These are phyloP conservation scores for Pseudonaja textilis DNA, from an alignment of 2,113 vertebrate genomes.

Conservation along the genomic window DNA sequence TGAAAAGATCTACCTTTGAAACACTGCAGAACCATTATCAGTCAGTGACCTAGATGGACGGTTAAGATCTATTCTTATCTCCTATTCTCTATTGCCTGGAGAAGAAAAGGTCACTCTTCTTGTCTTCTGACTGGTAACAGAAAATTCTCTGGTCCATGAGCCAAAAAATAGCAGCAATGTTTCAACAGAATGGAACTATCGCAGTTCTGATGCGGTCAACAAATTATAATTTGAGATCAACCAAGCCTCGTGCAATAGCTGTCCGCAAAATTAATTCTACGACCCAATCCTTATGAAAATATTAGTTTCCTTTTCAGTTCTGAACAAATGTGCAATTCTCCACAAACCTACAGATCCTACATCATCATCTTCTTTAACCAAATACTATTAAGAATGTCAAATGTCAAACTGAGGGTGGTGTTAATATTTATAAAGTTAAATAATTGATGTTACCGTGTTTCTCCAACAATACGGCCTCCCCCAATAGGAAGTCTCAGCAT, in stretches of 20 bases:
- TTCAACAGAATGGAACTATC: background rate
- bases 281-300: background rate
- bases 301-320: background rate
- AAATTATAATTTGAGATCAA: background rate
- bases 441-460: slow-evolving; percentile 39
- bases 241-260: background rate
- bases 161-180: background rate
- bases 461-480: no score
- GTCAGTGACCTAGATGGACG: background rate
- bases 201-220: no score
- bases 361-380: background rate
- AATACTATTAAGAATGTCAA: slow-evolving; percentile 25
- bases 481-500: no score
- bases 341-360: background rate
- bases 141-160: background rate
- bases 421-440: slow-evolving; percentile 51
- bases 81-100: background rate
- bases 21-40: background rate
- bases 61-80: background rate
- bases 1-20: background rate
- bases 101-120: background rate
- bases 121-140: background rate
- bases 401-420: slow-evolving; percentile 34
- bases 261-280: background rate
- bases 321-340: slow-evolving; percentile 6